Evolutionary conservation across 2,888 invertebrate species (phyloP), one percentile per base, ranked within the genome.

Genomic region (Tetragnatha montana): DNA sequence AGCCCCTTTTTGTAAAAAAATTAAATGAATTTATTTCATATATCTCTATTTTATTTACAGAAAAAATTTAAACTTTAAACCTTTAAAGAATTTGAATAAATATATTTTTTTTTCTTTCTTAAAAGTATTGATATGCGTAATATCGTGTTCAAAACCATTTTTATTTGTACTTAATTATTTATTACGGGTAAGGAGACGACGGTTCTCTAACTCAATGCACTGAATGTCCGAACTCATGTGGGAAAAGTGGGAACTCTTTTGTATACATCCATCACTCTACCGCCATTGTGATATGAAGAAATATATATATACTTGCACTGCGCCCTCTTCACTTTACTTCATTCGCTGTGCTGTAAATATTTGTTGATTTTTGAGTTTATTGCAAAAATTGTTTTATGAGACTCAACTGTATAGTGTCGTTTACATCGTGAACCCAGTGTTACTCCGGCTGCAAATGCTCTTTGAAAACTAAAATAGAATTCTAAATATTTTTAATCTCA

Each of bases 311-410:
- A 82, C 14, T 60, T 89, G 89, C 89, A 89, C 89, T 80, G 76
- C 51, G 82, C 82, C 82, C 82, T 70, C 69, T 80, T 73, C 83
- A 79, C 73, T 88, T 83, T 19, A 22, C 35, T 35, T 35, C 88
- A 87, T 81, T 87, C 69, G 80, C 82, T 78, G 49, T 82, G 82
- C 84, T 89, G 88, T 84, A 89, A 8, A 89, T 88, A 88, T 47
- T 68, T 84, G 75, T 76, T 12, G 35, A 60, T 60, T 60, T 17
- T 60, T 4, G 8, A 60, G 4, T 60, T 35, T 35, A 35, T 35
- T 17, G 8, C 60, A 60, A 60, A 60, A 8, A 60, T 60, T 60
- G 60, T 60, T 60, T 35, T 35, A 35, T 60, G 60, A 60, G 60
- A 60, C 60, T 60, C 60, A 60, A 60, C 60, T 60, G 60, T 60